Conservation (phyloP, 2,113 vertebrate species). For the Zapornia atra region DNA sequence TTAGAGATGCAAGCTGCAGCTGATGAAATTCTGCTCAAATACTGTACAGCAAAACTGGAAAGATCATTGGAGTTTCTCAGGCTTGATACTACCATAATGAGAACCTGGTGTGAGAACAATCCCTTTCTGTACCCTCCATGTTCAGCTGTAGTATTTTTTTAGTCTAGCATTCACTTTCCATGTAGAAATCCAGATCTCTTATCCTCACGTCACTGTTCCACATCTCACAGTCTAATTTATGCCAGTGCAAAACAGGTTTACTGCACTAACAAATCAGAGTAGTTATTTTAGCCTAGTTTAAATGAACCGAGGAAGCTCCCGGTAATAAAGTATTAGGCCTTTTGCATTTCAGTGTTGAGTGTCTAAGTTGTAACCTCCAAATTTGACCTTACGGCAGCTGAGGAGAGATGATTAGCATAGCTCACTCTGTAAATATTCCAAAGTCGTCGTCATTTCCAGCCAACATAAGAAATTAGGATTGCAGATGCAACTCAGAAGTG, state of each 20-base stretch:
- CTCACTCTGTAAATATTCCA: background rate
- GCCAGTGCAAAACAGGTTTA: background rate
- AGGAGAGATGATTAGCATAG: background rate
- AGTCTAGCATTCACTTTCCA: background rate
- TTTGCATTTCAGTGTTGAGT: background rate
- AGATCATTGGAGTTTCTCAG: background rate
- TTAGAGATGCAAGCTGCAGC: background rate
- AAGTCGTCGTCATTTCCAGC: background rate
- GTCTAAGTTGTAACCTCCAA: conserved; percentile 7
- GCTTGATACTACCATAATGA: background rate
- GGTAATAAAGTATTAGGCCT: background rate
- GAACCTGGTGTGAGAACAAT: background rate
- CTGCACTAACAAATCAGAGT: background rate
- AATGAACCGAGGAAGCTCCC: background rate
- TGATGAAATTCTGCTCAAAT: background rate
- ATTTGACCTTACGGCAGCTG: background rate
- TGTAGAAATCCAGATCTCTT: background rate
- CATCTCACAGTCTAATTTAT: background rate
- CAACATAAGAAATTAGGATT: background rate
- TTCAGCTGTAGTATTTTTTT: background rate
- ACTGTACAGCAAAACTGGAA: background rate
- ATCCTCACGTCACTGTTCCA: background rate
- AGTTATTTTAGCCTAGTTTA: background rate
- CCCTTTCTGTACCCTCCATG: background rate
- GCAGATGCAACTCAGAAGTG: background rate